A percentile compares a stretch with the other conserved stretches of the same genome.
phyloP scores from a whole-genome alignment of 2,113 vertebrate genomes.

The Macquaria australasica region DNA sequence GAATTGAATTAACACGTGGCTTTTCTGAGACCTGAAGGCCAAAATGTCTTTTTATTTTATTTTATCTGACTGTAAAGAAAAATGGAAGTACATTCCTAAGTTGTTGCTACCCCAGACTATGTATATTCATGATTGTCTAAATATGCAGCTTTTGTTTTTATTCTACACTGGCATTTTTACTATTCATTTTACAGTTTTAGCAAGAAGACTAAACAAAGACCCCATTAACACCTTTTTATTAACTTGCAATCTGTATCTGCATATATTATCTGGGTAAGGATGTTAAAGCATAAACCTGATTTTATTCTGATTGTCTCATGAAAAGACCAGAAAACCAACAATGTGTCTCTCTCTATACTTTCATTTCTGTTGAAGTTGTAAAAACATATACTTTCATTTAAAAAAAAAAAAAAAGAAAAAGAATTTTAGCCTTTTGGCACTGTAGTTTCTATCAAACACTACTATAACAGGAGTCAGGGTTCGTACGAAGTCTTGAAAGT shows the following conservation, averaged over 20 bases:
- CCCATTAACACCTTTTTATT: slow-evolving; percentile 20
- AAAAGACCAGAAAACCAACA: not conserved
- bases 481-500: too few species aligned
- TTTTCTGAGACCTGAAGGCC: slow-evolving; percentile 40
- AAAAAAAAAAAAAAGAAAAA: too few species aligned
- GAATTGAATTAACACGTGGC: slow-evolving; percentile 49
- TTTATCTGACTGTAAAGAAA: slow-evolving; percentile 54
- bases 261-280: not conserved
- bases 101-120: slow-evolving; percentile 35
- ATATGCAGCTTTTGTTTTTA: slow-evolving; percentile 63
- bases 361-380: not conserved
- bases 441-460: not conserved
- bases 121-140: slow-evolving; percentile 34
- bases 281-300: not conserved
- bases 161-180: slow-evolving; percentile 56
- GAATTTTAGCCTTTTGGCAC: not conserved
- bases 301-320: not conserved
- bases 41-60: slow-evolving; percentile 14
- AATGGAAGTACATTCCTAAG: slow-evolving; percentile 59
- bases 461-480: not conserved
- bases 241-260: not conserved
- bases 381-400: not conserved
- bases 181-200: slow-evolving; percentile 25
- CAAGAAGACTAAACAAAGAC: slow-evolving; percentile 10
- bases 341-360: not conserved